Conservation (phyloP, 2,113 vertebrate species). For the Mesembrinibis cayennensis region DNA sequence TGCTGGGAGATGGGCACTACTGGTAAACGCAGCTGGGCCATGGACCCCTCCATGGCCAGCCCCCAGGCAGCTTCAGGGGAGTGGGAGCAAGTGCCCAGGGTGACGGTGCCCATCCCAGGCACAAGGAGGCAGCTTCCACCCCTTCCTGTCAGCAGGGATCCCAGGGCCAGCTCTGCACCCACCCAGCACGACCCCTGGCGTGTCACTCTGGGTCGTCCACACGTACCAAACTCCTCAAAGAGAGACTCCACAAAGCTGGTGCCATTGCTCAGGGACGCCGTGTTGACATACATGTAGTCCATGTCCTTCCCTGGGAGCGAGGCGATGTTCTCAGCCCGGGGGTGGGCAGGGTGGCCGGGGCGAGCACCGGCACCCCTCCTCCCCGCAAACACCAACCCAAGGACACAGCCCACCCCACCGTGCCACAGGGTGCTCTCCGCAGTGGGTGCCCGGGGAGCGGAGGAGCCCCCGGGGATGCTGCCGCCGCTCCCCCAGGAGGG, state of each 20-base stretch:
- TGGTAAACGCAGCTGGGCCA: background rate
- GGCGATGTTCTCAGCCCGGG: background rate
- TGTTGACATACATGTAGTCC: slow-evolving; percentile 93
- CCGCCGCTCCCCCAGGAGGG: accelerated
- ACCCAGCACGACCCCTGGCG: accelerated
- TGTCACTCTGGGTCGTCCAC: too few species aligned
- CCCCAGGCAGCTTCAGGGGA: background rate
- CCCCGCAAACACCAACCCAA: background rate
- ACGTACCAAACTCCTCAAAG: slow-evolving; percentile 93
- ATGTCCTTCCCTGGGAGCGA: slow-evolving; percentile 80
- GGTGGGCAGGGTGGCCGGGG: background rate
- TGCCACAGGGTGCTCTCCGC: accelerated
- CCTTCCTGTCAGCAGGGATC: background rate
- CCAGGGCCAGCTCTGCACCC: background rate
- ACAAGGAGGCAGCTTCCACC: background rate
- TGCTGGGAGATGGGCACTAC: background rate
- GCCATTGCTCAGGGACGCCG: slow-evolving; percentile 88
- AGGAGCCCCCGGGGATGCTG: background rate
- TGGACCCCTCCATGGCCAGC: accelerated
- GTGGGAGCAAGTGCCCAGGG: background rate
- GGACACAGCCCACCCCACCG: background rate
- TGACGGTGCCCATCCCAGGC: background rate
- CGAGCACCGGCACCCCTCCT: background rate
- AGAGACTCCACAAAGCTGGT: slow-evolving; percentile 98
- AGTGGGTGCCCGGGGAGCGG: accelerated